These are phyloP conservation scores for Acrocera orbiculus DNA, from an alignment of 2,888 invertebrate genomes.

Conservation along the genomic window DNA sequence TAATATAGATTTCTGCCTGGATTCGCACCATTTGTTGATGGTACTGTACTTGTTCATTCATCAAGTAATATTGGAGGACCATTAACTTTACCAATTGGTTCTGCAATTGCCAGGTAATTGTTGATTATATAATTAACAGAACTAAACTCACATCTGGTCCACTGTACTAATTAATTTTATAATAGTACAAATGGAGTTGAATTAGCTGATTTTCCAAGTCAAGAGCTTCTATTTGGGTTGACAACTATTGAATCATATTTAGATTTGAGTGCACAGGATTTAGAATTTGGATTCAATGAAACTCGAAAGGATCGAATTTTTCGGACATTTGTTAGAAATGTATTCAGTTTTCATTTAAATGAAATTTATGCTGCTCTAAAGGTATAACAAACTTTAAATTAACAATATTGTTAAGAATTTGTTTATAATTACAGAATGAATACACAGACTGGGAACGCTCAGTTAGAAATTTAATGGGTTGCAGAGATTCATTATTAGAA, in stretches of 20 bases:
- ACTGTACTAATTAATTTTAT: too few species aligned
- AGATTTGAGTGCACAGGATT: constrained; percentile 64
- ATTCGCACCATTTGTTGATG: constrained; percentile 90
- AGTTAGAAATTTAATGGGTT: constrained; percentile 68
- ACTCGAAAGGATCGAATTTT: constrained; percentile 69
- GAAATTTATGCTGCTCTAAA: constrained; percentile 83
- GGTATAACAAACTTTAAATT: constrained; percentile 19
- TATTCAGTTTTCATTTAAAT: constrained; percentile 86
- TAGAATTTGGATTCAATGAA: constrained; percentile 84
- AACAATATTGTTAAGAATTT: constrained; percentile 2
- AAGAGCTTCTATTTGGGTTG: constrained; percentile 69
- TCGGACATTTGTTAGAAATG: constrained; percentile 83
- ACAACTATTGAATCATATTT: constrained; percentile 69
- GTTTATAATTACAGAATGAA: constrained; percentile 48
- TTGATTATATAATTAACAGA: too few species aligned
- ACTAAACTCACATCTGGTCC: too few species aligned
- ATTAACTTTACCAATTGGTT: constrained; percentile 27
- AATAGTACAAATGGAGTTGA: constrained; percentile 51
- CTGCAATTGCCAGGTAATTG: constrained; percentile 34
- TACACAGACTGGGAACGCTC: constrained; percentile 93
- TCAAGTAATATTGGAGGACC: constrained; percentile 24
- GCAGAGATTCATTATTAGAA: constrained; percentile 68
- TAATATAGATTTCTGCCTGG: constrained; percentile 57
- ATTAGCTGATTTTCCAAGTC: constrained; percentile 62
- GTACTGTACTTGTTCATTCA: constrained; percentile 54